Conservation (phyloP, 2,797 vertebrate species). For the Darevskia mixta region DNA sequence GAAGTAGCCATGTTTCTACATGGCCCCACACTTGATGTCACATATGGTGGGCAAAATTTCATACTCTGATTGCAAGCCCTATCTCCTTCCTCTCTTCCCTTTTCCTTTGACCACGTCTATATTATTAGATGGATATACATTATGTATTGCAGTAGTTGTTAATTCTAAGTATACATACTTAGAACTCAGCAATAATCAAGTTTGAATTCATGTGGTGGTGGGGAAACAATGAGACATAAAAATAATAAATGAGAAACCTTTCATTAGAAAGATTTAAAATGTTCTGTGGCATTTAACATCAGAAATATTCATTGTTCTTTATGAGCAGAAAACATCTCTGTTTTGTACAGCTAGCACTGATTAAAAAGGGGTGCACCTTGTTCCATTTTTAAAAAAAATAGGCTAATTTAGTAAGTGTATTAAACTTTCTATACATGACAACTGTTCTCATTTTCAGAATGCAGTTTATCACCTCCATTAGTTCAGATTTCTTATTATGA, state of each 20-base stretch:
- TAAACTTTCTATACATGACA: constrained; percentile 78
- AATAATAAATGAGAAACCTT: constrained; percentile 62
- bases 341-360: constrained; percentile 68
- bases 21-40: too few relatives aligned
- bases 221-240: constrained; percentile 64
- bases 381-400: constrained; percentile 73
- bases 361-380: constrained; percentile 68
- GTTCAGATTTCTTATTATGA: constrained; percentile 76
- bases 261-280: constrained; percentile 71
- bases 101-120: not conserved
- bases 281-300: constrained; percentile 59
- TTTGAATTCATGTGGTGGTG: constrained; percentile 57
- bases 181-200: not conserved
- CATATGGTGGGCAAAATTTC: too few relatives aligned
- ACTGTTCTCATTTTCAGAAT: constrained; percentile 74
- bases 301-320: constrained; percentile 71
- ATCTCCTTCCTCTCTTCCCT: not conserved
- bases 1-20: too few relatives aligned
- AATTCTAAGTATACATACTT: not conserved
- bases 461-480: constrained; percentile 70
- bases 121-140: too few relatives aligned
- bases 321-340: constrained; percentile 53
- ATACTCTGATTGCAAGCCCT: not conserved
- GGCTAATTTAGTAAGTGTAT: constrained; percentile 74
- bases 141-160: too few relatives aligned